phyloP scores from a whole-genome alignment of 2,888 invertebrate species.

The Brenthis ino region DNA sequence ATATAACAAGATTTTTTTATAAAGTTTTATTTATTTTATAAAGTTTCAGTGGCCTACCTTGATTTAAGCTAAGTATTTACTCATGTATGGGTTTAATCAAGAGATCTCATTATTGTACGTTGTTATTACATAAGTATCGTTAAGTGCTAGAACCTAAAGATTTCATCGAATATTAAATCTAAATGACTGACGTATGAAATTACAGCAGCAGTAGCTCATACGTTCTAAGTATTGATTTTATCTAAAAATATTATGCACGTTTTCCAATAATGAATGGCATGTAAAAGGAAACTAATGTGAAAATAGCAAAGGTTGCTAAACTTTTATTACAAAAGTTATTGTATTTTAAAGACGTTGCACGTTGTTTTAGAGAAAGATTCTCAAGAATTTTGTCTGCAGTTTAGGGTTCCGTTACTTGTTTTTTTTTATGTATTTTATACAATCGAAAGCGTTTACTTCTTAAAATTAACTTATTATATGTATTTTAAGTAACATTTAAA shows the following conservation, averaged over 20 bases:
- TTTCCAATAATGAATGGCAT: slow-evolving; percentile 5
- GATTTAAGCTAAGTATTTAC: no score
- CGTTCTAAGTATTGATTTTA: slow-evolving; percentile 29
- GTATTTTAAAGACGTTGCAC: slow-evolving; percentile 15
- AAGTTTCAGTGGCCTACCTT: neutral
- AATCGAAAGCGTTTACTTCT: no score
- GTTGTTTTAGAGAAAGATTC: slow-evolving; percentile 12
- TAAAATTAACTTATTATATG: no score
- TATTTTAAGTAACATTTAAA: no score
- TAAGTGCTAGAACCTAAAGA: neutral
- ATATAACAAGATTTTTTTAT: neutral
- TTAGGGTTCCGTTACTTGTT: slow-evolving; percentile 2
- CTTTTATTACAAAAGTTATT: slow-evolving; percentile 36
- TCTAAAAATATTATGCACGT: slow-evolving; percentile 24
- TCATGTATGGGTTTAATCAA: no score
- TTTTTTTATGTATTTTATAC: neutral
- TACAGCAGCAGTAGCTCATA: slow-evolving; percentile 6
- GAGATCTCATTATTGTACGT: no score
- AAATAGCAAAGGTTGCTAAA: slow-evolving; percentile 14
- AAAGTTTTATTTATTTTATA: neutral
- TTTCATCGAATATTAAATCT: neutral
- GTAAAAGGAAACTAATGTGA: slow-evolving; percentile 11
- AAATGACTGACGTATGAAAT: slow-evolving; percentile 12
- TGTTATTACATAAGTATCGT: no score
- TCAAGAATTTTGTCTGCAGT: slow-evolving; percentile 14